These are phyloP conservation scores for Sylvilagus bachmani DNA, from an alignment of 2,113 vertebrate genomes.

Conservation along the genomic window DNA sequence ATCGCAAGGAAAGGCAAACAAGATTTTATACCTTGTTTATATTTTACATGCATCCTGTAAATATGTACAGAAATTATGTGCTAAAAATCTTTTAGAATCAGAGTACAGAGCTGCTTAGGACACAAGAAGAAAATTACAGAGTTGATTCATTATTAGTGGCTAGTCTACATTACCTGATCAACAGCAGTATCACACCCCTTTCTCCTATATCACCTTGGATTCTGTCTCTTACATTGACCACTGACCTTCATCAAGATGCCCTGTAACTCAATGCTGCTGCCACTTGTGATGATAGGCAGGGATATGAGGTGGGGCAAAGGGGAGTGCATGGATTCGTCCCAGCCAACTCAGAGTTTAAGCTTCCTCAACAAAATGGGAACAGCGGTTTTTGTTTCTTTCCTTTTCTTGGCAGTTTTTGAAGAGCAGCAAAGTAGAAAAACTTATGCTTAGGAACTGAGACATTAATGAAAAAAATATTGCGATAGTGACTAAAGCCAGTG, in stretches of 20 bases:
- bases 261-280: neutral
- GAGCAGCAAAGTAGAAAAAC: neutral
- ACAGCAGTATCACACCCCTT: neutral
- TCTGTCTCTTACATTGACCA: neutral
- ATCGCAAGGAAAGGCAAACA: neutral
- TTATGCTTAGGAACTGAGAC: neutral
- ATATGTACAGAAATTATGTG: too few relatives aligned
- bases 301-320: neutral
- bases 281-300: neutral
- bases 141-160: neutral
- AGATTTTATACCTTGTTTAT: too few relatives aligned
- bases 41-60: too few relatives aligned
- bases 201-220: neutral
- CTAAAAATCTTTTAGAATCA: slow-evolving; percentile 1
- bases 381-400: neutral
- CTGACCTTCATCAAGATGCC: neutral
- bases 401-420: neutral
- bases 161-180: neutral
- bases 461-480: neutral
- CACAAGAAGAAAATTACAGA: neutral
- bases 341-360: neutral
- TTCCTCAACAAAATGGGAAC: neutral
- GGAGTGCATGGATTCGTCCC: neutral
- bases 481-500: neutral
- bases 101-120: neutral